These are phyloP conservation scores for Gavia stellata DNA, from an alignment of 2,113 vertebrate genomes.

Conservation along the genomic window DNA sequence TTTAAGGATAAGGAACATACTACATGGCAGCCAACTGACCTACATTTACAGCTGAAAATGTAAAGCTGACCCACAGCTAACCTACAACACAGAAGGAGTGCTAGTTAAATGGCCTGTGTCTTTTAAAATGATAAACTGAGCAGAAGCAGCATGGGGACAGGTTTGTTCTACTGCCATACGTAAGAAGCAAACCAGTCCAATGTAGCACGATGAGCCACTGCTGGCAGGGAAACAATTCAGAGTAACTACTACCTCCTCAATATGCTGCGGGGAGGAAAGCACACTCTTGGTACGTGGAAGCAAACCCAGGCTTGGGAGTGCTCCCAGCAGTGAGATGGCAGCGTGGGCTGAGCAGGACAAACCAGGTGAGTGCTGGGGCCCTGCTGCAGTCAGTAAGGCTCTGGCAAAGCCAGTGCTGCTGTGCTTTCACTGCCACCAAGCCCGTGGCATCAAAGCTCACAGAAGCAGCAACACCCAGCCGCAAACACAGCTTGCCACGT, in stretches of 20 bases:
- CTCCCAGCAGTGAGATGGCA: neutral
- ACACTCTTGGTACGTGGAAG: neutral
- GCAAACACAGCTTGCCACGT: neutral
- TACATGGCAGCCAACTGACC: neutral
- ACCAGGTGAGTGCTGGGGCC: neutral
- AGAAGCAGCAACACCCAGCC: rapidly evolving
- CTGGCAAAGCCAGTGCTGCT: neutral
- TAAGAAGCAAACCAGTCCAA: neutral
- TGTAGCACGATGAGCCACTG: neutral
- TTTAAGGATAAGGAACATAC: neutral
- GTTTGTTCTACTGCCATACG: neutral
- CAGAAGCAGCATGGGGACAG: neutral
- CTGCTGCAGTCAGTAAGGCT: neutral
- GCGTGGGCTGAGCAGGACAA: neutral
- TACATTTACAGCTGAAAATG: neutral
- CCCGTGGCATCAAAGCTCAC: neutral
- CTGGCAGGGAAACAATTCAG: neutral
- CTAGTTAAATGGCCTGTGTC: neutral
- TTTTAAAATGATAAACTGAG: neutral
- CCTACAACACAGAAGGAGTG: neutral
- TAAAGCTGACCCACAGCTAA: neutral
- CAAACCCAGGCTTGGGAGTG: neutral
- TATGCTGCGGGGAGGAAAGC: neutral
- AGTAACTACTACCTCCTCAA: neutral
- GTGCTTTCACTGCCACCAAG: neutral